Percentiles rank a stretch among this genome's conserved stretches.
Conservation (phyloP, 2,888 invertebrate species). For the Troglohyphantes excavatus region DNA sequence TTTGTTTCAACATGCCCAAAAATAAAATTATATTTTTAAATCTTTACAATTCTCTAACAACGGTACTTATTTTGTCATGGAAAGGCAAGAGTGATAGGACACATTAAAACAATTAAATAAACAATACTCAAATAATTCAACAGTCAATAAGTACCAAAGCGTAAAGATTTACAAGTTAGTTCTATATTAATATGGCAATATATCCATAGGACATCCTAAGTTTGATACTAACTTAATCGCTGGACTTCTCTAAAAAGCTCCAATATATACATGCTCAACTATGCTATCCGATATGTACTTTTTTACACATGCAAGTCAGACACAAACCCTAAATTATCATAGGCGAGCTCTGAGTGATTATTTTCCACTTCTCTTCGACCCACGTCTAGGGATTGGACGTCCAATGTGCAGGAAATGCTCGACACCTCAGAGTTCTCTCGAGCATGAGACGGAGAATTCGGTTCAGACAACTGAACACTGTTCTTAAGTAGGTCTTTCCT, state of each 20-base stretch:
- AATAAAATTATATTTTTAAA: no score
- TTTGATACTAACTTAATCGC: not conserved
- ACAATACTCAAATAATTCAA: not conserved
- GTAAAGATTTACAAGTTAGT: not conserved
- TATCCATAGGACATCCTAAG: constrained; percentile 9
- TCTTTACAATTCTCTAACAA: not conserved
- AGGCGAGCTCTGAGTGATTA: constrained; percentile 35
- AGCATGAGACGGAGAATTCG: not conserved
- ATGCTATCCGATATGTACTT: constrained; percentile 20
- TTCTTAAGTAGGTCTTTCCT: constrained; percentile 51
- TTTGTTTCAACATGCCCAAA: no score
- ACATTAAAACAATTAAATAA: constrained; percentile 9
- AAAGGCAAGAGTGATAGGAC: not conserved
- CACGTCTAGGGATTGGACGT: no score
- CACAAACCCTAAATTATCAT: constrained; percentile 71
- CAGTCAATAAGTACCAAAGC: not conserved
- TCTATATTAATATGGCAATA: not conserved
- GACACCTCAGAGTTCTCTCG: not conserved
- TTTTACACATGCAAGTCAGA: constrained; percentile 49
- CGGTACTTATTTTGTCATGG: not conserved
- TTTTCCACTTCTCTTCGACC: not conserved
- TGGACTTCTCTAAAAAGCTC: constrained; percentile 7
- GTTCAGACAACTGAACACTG: not conserved
- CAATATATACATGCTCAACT: constrained; percentile 16
- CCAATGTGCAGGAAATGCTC: not conserved